Evolutionary conservation across 2,797 vertebrate species (phyloP), one percentile per base, ranked within the genome.

Genomic region (Enteromius anoplus): DNA sequence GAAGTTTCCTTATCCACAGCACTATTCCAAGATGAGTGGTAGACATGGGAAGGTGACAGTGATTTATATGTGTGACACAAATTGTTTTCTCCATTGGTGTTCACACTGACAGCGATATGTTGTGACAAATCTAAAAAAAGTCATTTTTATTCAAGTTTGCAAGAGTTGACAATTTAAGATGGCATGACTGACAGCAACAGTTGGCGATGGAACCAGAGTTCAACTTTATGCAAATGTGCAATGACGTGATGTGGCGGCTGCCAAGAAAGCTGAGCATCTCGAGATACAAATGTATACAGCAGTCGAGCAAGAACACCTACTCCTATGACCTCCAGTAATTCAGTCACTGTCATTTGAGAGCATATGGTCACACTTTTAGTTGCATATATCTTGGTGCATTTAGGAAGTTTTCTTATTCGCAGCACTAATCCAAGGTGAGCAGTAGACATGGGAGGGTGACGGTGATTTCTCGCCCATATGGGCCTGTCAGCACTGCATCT

Each of bases 401-500:
- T 70, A 19, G 51, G 34, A 75, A 58, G 23, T 75, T 51, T 53
- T 47, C 73, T 68, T 53, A 68, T 60, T 10, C 37, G 5, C 51
- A 34, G 65, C 40, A 14, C 37, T 83, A 45, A 49, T 60, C 73
- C 81, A 86, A 83, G 80, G 76, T 75, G 76, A 78, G 45, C 11
- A 2, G 53, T 51, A 47, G 81, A 86, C 75, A 79, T 78, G 42
- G 58, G 82, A 88, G 77, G 84, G 82, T 86, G 80, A 77, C 42
- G 34, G 62, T 72, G 64, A 81, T 40, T 85, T 75, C 17, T 78
- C 29, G 65, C 72, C 73, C 85, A 87, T 86, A 88, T 87, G 88
- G 88, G 55, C 64, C 83, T 88, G 88, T 87, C 86, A 88, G 62
- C 70, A 64, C 49, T 80, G 71, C 72, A 84, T 68, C 80, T 80